A percentile compares a stretch with the other conserved stretches of the same genome.
phyloP scores from a whole-genome alignment of 2,888 invertebrate genomes.

The Napeogenes sylphis region DNA sequence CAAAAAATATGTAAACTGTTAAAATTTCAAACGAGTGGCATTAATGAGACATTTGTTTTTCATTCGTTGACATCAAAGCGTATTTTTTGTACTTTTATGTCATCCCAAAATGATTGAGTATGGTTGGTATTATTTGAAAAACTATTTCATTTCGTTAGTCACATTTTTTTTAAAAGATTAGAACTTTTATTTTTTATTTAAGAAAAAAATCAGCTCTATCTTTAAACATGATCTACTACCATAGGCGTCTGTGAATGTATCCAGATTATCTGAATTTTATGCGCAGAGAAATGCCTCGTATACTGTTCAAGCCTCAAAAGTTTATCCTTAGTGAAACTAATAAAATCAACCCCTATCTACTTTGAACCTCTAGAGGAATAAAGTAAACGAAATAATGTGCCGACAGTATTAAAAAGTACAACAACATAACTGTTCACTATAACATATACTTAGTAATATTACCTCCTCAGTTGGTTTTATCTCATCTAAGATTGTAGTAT shows the following conservation, averaged over 20 bases:
- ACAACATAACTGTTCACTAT: not conserved
- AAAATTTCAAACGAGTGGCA: too few species aligned
- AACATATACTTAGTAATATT: not conserved
- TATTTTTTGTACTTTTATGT: too few species aligned
- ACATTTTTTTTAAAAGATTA: not conserved
- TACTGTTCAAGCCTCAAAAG: not conserved
- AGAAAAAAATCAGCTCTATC: not conserved
- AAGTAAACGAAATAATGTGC: constrained; percentile 4
- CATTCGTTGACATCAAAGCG: too few species aligned
- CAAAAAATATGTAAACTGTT: too few species aligned
- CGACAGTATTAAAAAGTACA: constrained; percentile 7
- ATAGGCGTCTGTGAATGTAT: not conserved
- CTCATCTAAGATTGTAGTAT: too few species aligned
- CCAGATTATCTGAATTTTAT: not conserved
- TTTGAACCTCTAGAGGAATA: constrained; percentile 2
- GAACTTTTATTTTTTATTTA: constrained; percentile 1
- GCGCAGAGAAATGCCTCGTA: not conserved
- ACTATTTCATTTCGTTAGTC: not conserved
- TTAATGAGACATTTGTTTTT: too few species aligned
- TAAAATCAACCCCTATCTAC: not conserved
- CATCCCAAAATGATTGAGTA: too few species aligned
- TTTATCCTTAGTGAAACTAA: constrained; percentile 3
- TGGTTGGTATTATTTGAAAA: not conserved
- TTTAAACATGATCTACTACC: too few species aligned
- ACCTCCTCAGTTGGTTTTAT: too few species aligned